phyloP scores from a whole-genome alignment of 2,888 invertebrate species.

The Cephalotes varians region DNA sequence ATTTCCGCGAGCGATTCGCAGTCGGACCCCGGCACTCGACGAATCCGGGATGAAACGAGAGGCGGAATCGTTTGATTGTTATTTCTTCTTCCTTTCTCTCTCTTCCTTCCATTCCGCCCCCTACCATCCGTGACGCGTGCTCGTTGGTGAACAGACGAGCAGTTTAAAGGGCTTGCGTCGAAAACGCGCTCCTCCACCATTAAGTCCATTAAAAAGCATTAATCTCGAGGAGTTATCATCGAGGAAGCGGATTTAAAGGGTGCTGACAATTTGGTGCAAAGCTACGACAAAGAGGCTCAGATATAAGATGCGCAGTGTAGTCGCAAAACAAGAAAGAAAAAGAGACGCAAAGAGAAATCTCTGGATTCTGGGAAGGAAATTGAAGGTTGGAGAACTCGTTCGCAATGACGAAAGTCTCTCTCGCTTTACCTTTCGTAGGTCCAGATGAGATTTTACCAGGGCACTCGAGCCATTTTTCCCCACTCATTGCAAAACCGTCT shows the following conservation, averaged over 20 bases:
- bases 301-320: not conserved
- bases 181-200: slow-evolving; percentile 62
- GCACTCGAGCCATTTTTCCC: slow-evolving; percentile 78
- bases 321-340: slow-evolving; percentile 23
- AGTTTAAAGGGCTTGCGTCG: slow-evolving; percentile 63
- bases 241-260: slow-evolving; percentile 66
- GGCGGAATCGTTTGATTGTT: slow-evolving; percentile 34
- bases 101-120: not conserved
- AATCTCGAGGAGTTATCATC: slow-evolving; percentile 73
- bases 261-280: slow-evolving; percentile 62
- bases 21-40: not conserved
- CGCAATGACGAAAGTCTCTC: slow-evolving; percentile 76
- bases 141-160: slow-evolving; percentile 43
- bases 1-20: slow-evolving; percentile 28
- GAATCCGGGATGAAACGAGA: slow-evolving; percentile 6
- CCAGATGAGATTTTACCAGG: slow-evolving; percentile 74
- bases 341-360: slow-evolving; percentile 8
- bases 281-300: slow-evolving; percentile 65
- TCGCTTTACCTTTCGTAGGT: slow-evolving; percentile 73
- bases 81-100: slow-evolving; percentile 14
- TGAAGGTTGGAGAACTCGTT: slow-evolving; percentile 68
- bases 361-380: not conserved
- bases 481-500: slow-evolving; percentile 41
- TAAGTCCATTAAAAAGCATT: slow-evolving; percentile 75
- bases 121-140: not conserved